Percentiles rank a stretch among this genome's conserved stretches.
Evolutionary conservation across 1,140 invertebrate species (phyloP).

Genomic region (Fopius arisanus): DNA sequence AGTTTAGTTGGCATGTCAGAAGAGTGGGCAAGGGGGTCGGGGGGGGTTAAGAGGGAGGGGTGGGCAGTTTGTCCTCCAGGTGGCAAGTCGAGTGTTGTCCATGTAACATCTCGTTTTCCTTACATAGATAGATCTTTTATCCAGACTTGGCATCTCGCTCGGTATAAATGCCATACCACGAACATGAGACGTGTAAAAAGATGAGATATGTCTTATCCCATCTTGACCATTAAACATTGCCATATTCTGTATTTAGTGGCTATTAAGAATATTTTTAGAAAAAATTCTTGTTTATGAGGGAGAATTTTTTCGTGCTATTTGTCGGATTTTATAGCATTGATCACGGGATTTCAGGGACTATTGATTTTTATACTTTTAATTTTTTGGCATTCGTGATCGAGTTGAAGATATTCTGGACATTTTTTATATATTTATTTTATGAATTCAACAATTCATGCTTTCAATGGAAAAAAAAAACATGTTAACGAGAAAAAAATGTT

Average conservation of each 20-base stretch:
- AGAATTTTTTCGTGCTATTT: not conserved
- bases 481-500: too few species aligned
- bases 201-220: slow-evolving; percentile 25
- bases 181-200: slow-evolving; percentile 33
- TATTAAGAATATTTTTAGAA: slow-evolving; percentile 2
- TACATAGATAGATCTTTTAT: slow-evolving; percentile 35
- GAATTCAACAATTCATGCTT: too few species aligned
- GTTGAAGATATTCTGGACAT: too few species aligned
- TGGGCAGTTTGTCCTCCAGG: slow-evolving; percentile 18
- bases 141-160: slow-evolving; percentile 14
- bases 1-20: slow-evolving; percentile 13
- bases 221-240: slow-evolving; percentile 10
- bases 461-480: too few species aligned
- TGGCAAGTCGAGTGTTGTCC: slow-evolving; percentile 15
- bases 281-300: not conserved
- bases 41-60: not conserved
- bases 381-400: too few species aligned
- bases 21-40: too few species aligned
- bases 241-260: slow-evolving; percentile 9
- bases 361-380: too few species aligned
- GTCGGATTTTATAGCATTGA: not conserved
- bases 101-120: slow-evolving; percentile 31
- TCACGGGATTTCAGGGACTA: not conserved
- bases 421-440: too few species aligned
- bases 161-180: slow-evolving; percentile 29